Conservation (phyloP, 1,140 invertebrate genomes). For the Chlorops oryzae region DNA sequence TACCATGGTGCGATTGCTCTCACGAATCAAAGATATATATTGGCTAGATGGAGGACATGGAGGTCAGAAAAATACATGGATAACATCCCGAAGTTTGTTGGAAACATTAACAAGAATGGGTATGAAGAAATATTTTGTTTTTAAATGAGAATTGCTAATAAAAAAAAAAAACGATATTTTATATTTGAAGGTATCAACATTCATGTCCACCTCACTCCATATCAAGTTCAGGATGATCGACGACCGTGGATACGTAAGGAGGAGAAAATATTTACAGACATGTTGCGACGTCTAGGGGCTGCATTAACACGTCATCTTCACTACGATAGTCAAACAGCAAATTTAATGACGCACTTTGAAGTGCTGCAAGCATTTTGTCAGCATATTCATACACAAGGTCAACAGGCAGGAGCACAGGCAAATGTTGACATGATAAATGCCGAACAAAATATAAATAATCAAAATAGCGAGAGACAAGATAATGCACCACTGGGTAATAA, state of each 20-base stretch:
- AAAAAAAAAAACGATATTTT: not conserved
- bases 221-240: conserved; percentile 69
- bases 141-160: not conserved
- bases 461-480: conserved; percentile 16
- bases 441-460: conserved; percentile 2
- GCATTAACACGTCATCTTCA: conserved; percentile 57
- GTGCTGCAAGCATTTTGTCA: conserved; percentile 56
- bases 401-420: conserved; percentile 25
- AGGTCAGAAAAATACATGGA: conserved; percentile 77
- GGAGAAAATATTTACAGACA: conserved; percentile 66
- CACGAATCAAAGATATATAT: conserved; percentile 65
- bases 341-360: conserved; percentile 64
- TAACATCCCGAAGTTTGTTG: conserved; percentile 65
- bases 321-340: conserved; percentile 58
- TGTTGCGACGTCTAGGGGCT: conserved; percentile 59
- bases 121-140: conserved; percentile 9
- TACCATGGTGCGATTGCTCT: conserved; percentile 56
- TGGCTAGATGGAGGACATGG: conserved; percentile 85
- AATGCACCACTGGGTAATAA: conserved; percentile 21
- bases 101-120: conserved; percentile 62
- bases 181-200: conserved; percentile 52
- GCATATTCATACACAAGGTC: conserved; percentile 39
- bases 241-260: conserved; percentile 77
- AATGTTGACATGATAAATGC: too few relatives aligned
- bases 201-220: conserved; percentile 75